phyloP scores from a whole-genome alignment of 2,113 vertebrate genomes.

The Natator depressus region DNA sequence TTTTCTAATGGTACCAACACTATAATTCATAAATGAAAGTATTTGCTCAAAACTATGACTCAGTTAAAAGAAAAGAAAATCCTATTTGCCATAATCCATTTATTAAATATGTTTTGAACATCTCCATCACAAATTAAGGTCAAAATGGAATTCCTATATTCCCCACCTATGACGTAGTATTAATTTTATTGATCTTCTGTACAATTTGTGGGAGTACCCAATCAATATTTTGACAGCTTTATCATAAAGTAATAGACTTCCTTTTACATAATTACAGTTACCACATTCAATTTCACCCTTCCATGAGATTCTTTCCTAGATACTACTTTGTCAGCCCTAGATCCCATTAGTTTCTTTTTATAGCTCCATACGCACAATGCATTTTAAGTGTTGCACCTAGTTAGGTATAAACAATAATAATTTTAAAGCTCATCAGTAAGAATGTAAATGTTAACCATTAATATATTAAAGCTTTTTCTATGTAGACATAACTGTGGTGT shows the following conservation, averaged over 20 bases:
- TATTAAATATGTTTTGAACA: constrained; percentile 65
- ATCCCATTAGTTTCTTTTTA: constrained; percentile 71
- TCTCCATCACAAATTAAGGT: constrained; percentile 59
- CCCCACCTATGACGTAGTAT: constrained; percentile 71
- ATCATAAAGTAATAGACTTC: constrained; percentile 80
- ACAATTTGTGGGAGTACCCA: constrained; percentile 72
- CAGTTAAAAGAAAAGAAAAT: background rate
- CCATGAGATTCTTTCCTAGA: background rate
- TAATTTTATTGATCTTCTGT: constrained; percentile 77
- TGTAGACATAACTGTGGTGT: constrained; percentile 34
- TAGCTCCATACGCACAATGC: constrained; percentile 55
- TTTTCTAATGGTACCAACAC: background rate
- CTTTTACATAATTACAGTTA: constrained; percentile 76
- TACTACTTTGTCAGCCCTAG: constrained; percentile 58
- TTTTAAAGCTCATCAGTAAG: constrained; percentile 69
- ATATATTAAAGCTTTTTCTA: constrained; percentile 58
- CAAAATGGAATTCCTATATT: constrained; percentile 78
- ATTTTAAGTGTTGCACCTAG: constrained; percentile 60
- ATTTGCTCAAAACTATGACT: background rate
- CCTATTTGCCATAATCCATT: constrained; percentile 29
- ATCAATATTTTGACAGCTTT: constrained; percentile 82
- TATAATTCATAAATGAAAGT: constrained; percentile 8
- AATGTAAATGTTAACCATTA: constrained; percentile 66
- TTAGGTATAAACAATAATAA: constrained; percentile 67
- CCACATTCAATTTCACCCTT: constrained; percentile 62